phyloP scores from a whole-genome alignment of 92 coral and sea anemone species.

The Diadumene lineata region DNA sequence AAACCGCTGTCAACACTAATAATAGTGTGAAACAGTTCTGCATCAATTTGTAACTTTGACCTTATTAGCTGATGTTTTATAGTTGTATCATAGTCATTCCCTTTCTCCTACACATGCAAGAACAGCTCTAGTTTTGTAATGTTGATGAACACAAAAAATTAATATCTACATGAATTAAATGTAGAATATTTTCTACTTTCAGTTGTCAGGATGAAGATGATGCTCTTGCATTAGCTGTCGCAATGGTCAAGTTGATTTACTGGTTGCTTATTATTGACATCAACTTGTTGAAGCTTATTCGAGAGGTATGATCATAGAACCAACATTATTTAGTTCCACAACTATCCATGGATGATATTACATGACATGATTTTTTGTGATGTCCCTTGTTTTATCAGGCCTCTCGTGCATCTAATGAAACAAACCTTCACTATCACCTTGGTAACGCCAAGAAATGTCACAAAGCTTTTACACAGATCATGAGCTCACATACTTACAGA shows the following conservation, averaged over 20 bases:
- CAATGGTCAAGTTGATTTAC: slow-evolving; percentile 83
- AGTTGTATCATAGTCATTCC: not conserved
- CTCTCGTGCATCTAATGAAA: slow-evolving; percentile 27
- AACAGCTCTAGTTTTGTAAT: too few species aligned
- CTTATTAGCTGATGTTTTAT: too few species aligned
- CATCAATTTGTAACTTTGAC: not conserved
- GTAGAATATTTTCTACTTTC: too few species aligned
- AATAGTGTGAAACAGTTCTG: too few species aligned
- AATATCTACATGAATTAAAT: too few species aligned
- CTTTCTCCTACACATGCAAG: not conserved
- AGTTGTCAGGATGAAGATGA: slow-evolving; percentile 85
- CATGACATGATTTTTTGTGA: too few species aligned
- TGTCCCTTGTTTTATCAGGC: too few species aligned
- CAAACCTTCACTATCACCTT: slow-evolving; percentile 49
- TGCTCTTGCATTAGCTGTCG: slow-evolving; percentile 74
- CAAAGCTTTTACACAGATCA: slow-evolving; percentile 78
- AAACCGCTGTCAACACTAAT: not conserved
- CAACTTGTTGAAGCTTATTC: slow-evolving; percentile 74
- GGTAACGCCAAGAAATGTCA: slow-evolving; percentile 77
- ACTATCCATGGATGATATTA: too few species aligned
- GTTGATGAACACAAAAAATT: too few species aligned
- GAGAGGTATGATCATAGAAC: slow-evolving; percentile 84
- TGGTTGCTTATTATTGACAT: slow-evolving; percentile 89
- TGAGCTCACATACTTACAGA: slow-evolving; percentile 77
- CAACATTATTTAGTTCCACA: too few species aligned